A percentile compares a stretch with the other conserved stretches of the same genome.
Conservation (phyloP, 2,113 vertebrate genomes). For the Sinocyclocheilus anshuiensis region DNA sequence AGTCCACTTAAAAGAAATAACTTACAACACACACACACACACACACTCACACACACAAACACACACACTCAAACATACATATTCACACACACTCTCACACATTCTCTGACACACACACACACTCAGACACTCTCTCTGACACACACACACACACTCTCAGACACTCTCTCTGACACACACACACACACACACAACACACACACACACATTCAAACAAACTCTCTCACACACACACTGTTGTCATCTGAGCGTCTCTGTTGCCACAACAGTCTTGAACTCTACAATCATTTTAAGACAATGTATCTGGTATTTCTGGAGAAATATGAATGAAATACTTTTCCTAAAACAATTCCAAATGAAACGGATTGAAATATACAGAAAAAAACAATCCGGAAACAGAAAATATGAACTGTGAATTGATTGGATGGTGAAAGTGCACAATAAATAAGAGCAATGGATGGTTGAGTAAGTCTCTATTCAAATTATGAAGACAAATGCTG, state of each 20-base stretch:
- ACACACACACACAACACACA: too few species aligned
- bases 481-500: not conserved
- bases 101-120: too few species aligned
- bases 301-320: not conserved
- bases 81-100: too few species aligned
- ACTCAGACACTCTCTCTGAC: too few species aligned
- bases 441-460: not conserved
- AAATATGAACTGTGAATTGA: not conserved
- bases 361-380: not conserved
- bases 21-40: too few species aligned
- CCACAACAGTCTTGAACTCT: conserved; percentile 26
- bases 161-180: too few species aligned
- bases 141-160: too few species aligned
- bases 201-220: not conserved
- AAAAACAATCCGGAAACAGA: not conserved
- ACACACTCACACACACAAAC: too few species aligned
- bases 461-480: not conserved
- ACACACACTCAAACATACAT: too few species aligned
- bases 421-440: not conserved
- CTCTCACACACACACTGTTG: not conserved
- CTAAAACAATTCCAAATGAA: not conserved
- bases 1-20: too few species aligned
- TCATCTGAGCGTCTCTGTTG: conserved; percentile 18
- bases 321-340: not conserved
- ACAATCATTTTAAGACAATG: not conserved